Evolutionary conservation across 92 coral and sea anemone genomes (phyloP).

Genomic region (Bergia puertoricense): DNA sequence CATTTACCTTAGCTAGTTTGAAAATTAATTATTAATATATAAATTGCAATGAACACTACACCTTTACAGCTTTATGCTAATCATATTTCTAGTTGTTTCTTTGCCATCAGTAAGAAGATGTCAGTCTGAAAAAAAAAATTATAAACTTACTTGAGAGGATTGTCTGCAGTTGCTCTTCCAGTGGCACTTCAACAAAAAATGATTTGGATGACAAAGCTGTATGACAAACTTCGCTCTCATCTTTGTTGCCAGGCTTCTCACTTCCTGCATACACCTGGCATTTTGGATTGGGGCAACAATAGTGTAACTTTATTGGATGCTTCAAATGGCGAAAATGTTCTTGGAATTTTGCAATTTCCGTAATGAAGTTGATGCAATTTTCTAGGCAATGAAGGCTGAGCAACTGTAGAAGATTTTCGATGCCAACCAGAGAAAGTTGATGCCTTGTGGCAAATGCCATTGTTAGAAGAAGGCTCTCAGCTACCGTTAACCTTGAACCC

Average conservation of each 20-base stretch:
- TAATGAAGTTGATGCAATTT: neutral
- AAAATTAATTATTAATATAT: too few relatives aligned
- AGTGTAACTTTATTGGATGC: constrained; percentile 11
- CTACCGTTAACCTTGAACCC: neutral
- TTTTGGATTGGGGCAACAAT: constrained; percentile 17
- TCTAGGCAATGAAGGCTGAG: constrained; percentile 17
- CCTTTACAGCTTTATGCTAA: too few relatives aligned
- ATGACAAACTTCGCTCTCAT: neutral
- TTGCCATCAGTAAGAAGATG: too few relatives aligned
- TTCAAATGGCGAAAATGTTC: constrained; percentile 12
- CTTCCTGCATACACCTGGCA: constrained; percentile 8
- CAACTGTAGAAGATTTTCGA: constrained; percentile 9
- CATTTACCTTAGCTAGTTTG: too few relatives aligned
- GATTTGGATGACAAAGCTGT: neutral
- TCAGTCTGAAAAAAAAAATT: too few relatives aligned
- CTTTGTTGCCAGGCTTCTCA: neutral
- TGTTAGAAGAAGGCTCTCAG: constrained; percentile 21
- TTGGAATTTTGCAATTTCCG: constrained; percentile 4
- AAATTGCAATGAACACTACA: too few relatives aligned
- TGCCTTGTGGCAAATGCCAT: constrained; percentile 30
- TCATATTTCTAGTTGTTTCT: too few relatives aligned
- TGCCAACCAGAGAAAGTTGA: constrained; percentile 25
- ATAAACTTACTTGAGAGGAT: neutral
- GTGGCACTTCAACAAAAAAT: constrained; percentile 18
- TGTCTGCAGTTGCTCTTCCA: constrained; percentile 24